Evolutionary conservation across 2,888 invertebrate genomes (phyloP).

Genomic region (Oeneis ivallda): DNA sequence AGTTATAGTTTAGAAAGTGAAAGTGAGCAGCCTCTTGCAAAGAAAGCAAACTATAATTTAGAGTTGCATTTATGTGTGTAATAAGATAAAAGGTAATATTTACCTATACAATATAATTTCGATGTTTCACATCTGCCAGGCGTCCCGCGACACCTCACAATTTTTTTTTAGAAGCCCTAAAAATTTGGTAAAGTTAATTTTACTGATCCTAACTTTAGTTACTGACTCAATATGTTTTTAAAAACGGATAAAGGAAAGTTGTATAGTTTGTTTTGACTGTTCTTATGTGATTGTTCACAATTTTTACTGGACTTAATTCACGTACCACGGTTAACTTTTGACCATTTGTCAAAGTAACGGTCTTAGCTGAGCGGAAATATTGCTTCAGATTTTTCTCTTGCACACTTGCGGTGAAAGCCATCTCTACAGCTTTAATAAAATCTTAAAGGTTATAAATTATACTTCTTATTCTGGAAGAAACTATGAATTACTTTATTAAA

Average conservation of each 20-base stretch:
- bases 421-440: conserved; percentile 6
- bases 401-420: conserved; percentile 10
- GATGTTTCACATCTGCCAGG: too few species aligned
- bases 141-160: too few species aligned
- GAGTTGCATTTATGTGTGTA: too few species aligned
- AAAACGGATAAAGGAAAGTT: background rate
- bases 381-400: conserved; percentile 20
- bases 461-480: background rate
- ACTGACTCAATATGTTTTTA: background rate
- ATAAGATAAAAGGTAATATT: too few species aligned
- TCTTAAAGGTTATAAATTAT: background rate
- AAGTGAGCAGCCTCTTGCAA: too few species aligned
- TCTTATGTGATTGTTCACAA: background rate
- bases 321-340: conserved; percentile 15
- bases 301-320: conserved; percentile 13
- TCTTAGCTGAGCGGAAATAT: conserved; percentile 19
- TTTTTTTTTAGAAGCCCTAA: too few species aligned
- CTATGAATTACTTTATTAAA: too few species aligned
- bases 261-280: background rate
- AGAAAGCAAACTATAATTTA: too few species aligned
- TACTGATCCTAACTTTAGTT: too few species aligned
- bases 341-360: conserved; percentile 24
- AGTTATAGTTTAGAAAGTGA: too few species aligned
- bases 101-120: too few species aligned
- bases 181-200: too few species aligned